Conservation (phyloP, 1,140 invertebrate species). For the Megalonaias nervosa region DNA sequence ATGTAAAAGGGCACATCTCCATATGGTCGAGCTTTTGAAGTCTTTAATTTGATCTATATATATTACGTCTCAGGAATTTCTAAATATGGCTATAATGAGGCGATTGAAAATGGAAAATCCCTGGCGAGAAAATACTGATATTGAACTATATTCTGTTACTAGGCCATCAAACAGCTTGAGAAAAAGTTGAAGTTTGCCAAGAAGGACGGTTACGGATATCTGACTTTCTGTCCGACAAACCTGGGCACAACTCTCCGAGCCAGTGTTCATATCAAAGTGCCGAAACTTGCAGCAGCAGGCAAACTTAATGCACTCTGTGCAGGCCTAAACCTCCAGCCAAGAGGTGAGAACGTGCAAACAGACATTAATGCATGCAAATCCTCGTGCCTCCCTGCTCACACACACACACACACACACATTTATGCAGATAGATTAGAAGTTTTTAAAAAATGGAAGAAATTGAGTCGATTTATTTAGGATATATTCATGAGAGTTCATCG, state of each 20-base stretch:
- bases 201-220: constrained; percentile 90
- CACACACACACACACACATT: background rate
- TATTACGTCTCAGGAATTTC: too few relatives aligned
- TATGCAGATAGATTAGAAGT: too few relatives aligned
- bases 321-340: constrained; percentile 93
- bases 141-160: constrained; percentile 81
- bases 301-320: constrained; percentile 93
- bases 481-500: background rate
- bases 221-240: constrained; percentile 99
- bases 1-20: too few relatives aligned
- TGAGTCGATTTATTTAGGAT: background rate
- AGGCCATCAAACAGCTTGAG: constrained; percentile 64
- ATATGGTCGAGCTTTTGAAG: too few relatives aligned
- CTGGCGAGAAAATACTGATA: too few relatives aligned
- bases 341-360: constrained; percentile 54
- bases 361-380: background rate
- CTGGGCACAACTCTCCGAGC: constrained; percentile 97
- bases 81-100: too few relatives aligned
- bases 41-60: too few relatives aligned
- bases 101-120: too few relatives aligned
- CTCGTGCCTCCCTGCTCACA: too few relatives aligned
- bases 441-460: background rate
- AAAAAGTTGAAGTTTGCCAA: constrained; percentile 62
- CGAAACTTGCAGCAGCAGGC: constrained; percentile 85
- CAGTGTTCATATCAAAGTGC: constrained; percentile 97